Conservation (phyloP, 2,113 vertebrate genomes). For the Ardeotis arabs region DNA sequence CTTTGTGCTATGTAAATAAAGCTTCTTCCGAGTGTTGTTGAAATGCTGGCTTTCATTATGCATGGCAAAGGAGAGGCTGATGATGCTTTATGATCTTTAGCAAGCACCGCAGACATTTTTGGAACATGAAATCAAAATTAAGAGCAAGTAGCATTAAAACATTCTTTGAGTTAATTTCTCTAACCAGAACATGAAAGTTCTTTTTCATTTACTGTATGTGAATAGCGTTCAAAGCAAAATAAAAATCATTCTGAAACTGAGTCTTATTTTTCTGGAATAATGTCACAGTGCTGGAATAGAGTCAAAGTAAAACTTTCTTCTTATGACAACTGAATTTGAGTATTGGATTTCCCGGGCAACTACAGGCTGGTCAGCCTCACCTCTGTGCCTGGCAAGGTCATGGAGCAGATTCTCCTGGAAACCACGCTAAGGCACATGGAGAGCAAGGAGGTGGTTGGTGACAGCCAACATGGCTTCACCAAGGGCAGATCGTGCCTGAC, state of each 20-base stretch:
- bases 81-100: conserved; percentile 66
- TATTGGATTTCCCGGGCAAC: neutral
- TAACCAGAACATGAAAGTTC: conserved; percentile 32
- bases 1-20: conserved; percentile 73
- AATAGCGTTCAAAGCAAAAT: conserved; percentile 25
- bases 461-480: too few species aligned
- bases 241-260: conserved; percentile 2
- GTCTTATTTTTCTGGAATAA: neutral
- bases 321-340: conserved; percentile 27
- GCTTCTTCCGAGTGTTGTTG: conserved; percentile 49
- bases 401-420: too few species aligned
- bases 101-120: conserved; percentile 63
- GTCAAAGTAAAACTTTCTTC: conserved; percentile 25
- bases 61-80: conserved; percentile 59
- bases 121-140: conserved; percentile 57
- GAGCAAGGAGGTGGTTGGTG: too few species aligned
- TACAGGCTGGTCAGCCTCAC: too few species aligned
- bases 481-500: too few species aligned
- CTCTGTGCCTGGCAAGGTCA: too few species aligned
- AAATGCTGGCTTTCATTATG: conserved; percentile 73
- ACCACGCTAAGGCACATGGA: too few species aligned
- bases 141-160: conserved; percentile 58
- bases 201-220: conserved; percentile 19
- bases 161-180: conserved; percentile 46
- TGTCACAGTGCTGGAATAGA: neutral